phyloP scores from a whole-genome alignment of 2,113 vertebrate species.

The Colius striatus region DNA sequence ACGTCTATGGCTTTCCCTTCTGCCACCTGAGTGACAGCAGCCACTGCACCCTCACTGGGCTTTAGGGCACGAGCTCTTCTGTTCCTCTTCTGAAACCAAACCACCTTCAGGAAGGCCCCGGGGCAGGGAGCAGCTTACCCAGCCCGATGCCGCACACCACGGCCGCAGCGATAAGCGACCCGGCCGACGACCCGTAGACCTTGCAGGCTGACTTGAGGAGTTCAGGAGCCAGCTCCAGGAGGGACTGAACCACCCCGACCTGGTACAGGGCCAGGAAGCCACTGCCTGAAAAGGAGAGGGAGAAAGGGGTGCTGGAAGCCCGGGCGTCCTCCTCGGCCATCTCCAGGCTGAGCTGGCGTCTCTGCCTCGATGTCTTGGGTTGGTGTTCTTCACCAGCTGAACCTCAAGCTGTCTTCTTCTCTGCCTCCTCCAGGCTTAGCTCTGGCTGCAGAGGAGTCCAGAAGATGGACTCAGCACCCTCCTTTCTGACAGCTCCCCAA shows the following conservation, averaged over 20 bases:
- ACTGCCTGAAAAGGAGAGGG: slow-evolving; percentile 84
- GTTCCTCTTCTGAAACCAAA: not conserved
- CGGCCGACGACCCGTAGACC: slow-evolving; percentile 82
- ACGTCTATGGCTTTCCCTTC: not conserved
- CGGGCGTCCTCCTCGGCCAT: slow-evolving; percentile 31
- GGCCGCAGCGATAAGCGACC: slow-evolving; percentile 83
- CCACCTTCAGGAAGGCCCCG: rapidly evolving
- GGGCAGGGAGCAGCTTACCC: slow-evolving; percentile 61
- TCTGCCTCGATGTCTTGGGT: rapidly evolving
- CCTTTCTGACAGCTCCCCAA: not conserved
- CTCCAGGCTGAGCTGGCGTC: rapidly evolving
- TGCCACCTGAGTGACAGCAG: not conserved
- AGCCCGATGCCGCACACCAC: slow-evolving; percentile 77
- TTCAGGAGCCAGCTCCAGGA: slow-evolving; percentile 75
- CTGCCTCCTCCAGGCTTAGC: not conserved
- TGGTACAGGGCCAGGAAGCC: slow-evolving; percentile 86
- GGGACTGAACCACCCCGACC: slow-evolving; percentile 81
- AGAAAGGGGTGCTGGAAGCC: slow-evolving; percentile 36
- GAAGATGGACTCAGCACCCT: slow-evolving; percentile 9
- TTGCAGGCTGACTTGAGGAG: slow-evolving; percentile 72
- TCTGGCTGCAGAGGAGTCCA: not conserved
- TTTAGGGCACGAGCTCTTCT: not conserved
- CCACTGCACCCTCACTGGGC: rapidly evolving
- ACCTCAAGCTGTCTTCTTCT: not conserved
- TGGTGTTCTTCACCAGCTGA: not conserved